phyloP scores from a whole-genome alignment of 2,113 vertebrate genomes.

The Elanus axillaris region DNA sequence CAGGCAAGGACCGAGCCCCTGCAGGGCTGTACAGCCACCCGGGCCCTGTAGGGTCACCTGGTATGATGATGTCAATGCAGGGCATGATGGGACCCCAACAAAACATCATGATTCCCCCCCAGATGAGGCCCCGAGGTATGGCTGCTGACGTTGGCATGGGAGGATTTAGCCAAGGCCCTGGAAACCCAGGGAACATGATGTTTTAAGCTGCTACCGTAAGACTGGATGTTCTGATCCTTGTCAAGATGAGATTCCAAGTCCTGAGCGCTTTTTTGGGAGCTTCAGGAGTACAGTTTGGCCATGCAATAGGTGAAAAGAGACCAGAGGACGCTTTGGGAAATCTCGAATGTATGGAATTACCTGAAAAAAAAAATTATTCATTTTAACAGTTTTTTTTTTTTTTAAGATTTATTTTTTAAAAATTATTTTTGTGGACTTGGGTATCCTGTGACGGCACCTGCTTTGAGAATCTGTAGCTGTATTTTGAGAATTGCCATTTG shows the following conservation, averaged over 20 bases:
- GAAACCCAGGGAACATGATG: constrained; percentile 97
- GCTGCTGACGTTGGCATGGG: constrained; percentile 93
- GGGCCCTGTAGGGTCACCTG: constrained; percentile 93
- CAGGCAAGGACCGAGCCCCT: constrained; percentile 89
- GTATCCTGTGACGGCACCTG: constrained; percentile 77
- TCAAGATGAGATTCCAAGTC: constrained; percentile 79
- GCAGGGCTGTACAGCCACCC: constrained; percentile 86
- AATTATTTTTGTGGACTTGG: constrained; percentile 85
- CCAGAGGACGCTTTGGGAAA: constrained; percentile 76
- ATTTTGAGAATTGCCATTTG: constrained; percentile 82
- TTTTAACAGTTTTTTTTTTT: constrained; percentile 82
- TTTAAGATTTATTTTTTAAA: constrained; percentile 87
- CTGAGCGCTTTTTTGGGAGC: constrained; percentile 68
- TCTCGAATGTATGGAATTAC: constrained; percentile 83
- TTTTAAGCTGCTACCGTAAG: constrained; percentile 88
- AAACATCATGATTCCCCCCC: constrained; percentile 98
- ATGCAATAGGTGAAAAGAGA: constrained; percentile 80
- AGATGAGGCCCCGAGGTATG: constrained; percentile 96
- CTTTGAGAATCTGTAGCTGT: constrained; percentile 81
- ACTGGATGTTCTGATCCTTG: constrained; percentile 74
- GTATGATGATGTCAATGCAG: constrained; percentile 99
- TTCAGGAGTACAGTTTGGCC: constrained; percentile 74
- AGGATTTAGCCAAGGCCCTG: constrained; percentile 95
- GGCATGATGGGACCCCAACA: constrained; percentile 98
- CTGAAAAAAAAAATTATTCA: constrained; percentile 75